These are phyloP conservation scores for Sebastes nivosus DNA, from an alignment of 2,797 vertebrate species.

Conservation along the genomic window DNA sequence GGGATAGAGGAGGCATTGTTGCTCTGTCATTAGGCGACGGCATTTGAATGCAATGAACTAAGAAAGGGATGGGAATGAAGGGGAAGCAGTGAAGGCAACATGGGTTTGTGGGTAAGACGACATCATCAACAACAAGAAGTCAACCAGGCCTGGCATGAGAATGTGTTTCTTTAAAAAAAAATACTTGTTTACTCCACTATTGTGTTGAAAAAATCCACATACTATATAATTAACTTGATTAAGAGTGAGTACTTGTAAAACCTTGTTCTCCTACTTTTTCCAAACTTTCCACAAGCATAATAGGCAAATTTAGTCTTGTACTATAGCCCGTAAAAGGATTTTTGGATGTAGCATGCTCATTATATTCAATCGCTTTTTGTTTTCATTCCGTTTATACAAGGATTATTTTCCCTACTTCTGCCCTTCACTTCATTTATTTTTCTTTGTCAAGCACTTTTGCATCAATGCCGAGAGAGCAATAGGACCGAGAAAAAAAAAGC, in stretches of 20 bases:
- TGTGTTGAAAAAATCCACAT: neutral
- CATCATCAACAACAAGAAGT: conserved; percentile 1
- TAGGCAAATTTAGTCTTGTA: conserved; percentile 13
- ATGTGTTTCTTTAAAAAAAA: neutral
- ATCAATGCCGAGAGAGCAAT: neutral
- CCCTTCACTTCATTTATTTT: conserved; percentile 18
- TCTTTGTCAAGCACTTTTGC: conserved; percentile 23
- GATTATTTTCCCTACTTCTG: conserved; percentile 17
- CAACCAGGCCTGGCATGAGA: conserved; percentile 14
- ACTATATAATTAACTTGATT: conserved; percentile 4
- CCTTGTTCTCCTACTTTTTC: conserved; percentile 15
- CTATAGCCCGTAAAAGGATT: conserved; percentile 30
- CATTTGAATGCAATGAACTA: conserved; percentile 15
- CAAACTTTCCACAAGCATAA: conserved; percentile 35
- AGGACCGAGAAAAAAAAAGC: neutral
- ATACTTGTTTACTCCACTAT: conserved; percentile 13
- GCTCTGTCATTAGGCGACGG: conserved; percentile 23
- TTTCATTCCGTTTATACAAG: conserved; percentile 9
- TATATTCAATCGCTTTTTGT: conserved; percentile 26
- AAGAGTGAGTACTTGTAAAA: conserved; percentile 38
- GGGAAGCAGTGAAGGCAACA: conserved; percentile 12
- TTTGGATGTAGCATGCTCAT: conserved; percentile 28
- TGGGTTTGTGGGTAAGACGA: conserved; percentile 33
- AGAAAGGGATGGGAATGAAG: conserved; percentile 16
- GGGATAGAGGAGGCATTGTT: conserved; percentile 48